phyloP scores from a whole-genome alignment of 2,113 vertebrate genomes.

The Pungitius pungitius region DNA sequence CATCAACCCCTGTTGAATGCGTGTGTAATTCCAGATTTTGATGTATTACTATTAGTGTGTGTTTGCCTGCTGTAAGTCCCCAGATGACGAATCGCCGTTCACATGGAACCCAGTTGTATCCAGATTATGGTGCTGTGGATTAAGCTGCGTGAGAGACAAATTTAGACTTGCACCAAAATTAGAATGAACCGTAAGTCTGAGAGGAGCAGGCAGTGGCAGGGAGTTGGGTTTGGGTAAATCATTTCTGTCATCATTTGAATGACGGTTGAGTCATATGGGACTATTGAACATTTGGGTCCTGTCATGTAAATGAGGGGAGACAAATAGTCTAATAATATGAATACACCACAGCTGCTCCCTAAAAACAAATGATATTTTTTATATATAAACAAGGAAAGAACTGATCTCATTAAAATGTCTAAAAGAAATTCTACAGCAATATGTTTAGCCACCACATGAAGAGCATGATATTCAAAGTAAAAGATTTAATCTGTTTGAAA shows the following conservation, averaged over 20 bases:
- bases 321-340: not conserved
- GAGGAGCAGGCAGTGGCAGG: not conserved
- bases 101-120: conserved; percentile 39
- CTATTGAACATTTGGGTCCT: not conserved
- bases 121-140: conserved; percentile 50
- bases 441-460: not conserved
- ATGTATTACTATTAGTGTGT: conserved; percentile 44
- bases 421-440: not conserved
- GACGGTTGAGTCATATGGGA: not conserved
- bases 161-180: conserved; percentile 43
- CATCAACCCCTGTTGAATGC: conserved; percentile 2
- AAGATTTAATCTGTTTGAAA: not conserved
- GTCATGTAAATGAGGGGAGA: not conserved
- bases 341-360: not conserved
- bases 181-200: conserved; percentile 1
- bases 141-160: conserved; percentile 42
- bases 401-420: not conserved
- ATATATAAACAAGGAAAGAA: not conserved
- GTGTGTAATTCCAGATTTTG: conserved; percentile 36
- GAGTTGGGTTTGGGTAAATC: not conserved
- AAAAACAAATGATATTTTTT: not conserved
- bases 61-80: conserved; percentile 27
- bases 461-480: not conserved
- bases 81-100: conserved; percentile 36
- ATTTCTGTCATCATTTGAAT: not conserved